A percentile compares a stretch with the other conserved stretches of the same genome.
These are phyloP conservation scores for Gyrodactylus bullatarudis DNA, from an alignment of 1,140 invertebrate genomes.

Conservation along the genomic window DNA sequence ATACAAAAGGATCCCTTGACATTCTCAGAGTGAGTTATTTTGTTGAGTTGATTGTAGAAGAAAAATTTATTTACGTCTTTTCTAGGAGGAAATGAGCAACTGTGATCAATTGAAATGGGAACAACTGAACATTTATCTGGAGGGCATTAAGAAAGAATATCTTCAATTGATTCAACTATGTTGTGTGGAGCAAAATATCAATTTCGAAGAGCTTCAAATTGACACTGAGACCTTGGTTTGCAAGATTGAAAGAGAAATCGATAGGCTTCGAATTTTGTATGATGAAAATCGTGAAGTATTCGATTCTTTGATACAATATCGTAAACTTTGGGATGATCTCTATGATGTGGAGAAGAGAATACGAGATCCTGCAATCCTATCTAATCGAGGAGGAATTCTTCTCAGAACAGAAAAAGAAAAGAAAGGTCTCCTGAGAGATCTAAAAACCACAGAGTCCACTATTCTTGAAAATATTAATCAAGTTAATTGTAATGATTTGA, in stretches of 20 bases:
- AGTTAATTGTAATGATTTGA: not conserved
- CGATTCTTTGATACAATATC: not conserved
- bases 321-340: not conserved
- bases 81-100: not conserved
- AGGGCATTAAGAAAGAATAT: not conserved
- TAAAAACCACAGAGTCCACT: conserved; percentile 1
- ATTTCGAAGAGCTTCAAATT: not conserved
- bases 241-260: not conserved
- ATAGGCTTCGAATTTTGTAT: not conserved
- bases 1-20: not conserved
- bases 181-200: not conserved
- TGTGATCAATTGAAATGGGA: not conserved
- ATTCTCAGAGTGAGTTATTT: not conserved
- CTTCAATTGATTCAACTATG: not conserved
- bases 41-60: not conserved
- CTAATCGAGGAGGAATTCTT: conserved; percentile 7
- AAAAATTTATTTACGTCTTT: not conserved
- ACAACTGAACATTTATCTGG: not conserved
- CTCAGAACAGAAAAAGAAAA: conserved; percentile 8
- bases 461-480: not conserved
- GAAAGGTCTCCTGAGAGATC: conserved; percentile 6
- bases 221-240: not conserved
- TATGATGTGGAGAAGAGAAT: not conserved
- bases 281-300: not conserved
- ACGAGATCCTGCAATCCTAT: conserved; percentile 6